A percentile compares a stretch with the other conserved stretches of the same genome.
Conservation (phyloP, 1,140 invertebrate genomes). For the Drosophila kurseongensis region DNA sequence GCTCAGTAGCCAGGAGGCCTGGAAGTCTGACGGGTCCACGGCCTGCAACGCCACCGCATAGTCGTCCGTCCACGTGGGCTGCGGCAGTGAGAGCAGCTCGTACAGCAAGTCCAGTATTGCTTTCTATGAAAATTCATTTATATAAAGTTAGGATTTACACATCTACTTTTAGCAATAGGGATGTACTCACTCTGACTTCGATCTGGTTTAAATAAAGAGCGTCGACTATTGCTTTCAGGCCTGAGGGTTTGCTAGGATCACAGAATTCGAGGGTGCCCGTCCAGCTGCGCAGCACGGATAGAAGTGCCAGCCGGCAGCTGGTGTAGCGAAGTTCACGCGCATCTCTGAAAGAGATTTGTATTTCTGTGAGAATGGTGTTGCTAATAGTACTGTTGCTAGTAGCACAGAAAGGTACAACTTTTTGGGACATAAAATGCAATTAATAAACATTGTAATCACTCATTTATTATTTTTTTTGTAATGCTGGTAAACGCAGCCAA, state of each 20-base stretch:
- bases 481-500: no score
- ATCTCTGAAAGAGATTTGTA: constrained; percentile 86
- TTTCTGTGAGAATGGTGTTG: no score
- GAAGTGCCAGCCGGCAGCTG: constrained; percentile 92
- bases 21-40: constrained; percentile 92
- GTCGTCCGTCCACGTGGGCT: constrained; percentile 96
- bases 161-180: neutral
- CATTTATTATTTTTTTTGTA: no score
- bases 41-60: constrained; percentile 93
- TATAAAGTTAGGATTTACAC: constrained; percentile 51
- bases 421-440: no score
- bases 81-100: constrained; percentile 93
- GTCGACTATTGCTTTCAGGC: constrained; percentile 93
- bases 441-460: no score
- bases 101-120: constrained; percentile 96
- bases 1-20: constrained; percentile 93
- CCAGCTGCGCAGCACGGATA: constrained; percentile 95
- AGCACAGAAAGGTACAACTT: no score
- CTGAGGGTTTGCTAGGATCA: constrained; percentile 89
- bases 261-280: constrained; percentile 94
- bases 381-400: no score
- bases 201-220: constrained; percentile 94
- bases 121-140: constrained; percentile 87
- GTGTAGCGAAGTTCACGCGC: constrained; percentile 92
- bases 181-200: constrained; percentile 91